phyloP scores from a whole-genome alignment of 2,888 invertebrate species.

The Amphipyra berbera region DNA sequence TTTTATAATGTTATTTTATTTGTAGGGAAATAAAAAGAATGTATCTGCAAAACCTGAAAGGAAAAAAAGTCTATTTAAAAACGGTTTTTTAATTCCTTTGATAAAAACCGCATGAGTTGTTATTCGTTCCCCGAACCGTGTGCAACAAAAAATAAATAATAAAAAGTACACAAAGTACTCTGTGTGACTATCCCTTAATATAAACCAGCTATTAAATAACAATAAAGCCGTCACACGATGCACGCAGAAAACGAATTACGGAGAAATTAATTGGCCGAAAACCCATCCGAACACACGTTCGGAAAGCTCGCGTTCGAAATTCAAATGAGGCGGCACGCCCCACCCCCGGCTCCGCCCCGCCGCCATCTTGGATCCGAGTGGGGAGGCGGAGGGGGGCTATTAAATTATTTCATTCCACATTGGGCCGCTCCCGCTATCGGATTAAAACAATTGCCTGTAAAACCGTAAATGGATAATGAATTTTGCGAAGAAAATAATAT shows the following conservation, averaged over 20 bases:
- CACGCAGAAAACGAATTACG: slow-evolving; percentile 83
- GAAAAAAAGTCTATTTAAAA: not conserved
- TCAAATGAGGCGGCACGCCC: slow-evolving; percentile 89
- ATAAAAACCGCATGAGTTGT: not conserved
- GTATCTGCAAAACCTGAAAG: too few species aligned
- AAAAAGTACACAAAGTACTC: slow-evolving; percentile 4
- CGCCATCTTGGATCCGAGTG: slow-evolving; percentile 87
- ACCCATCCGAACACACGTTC: slow-evolving; percentile 87
- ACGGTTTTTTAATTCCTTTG: not conserved
- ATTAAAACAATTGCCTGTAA: slow-evolving; percentile 89
- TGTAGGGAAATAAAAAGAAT: too few species aligned
- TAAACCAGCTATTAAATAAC: slow-evolving; percentile 78
- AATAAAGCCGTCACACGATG: slow-evolving; percentile 77
- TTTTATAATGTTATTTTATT: too few species aligned
- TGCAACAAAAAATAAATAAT: slow-evolving; percentile 30
- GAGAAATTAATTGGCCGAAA: slow-evolving; percentile 88
- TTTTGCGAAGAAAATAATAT: slow-evolving; percentile 87
- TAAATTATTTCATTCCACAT: slow-evolving; percentile 90
- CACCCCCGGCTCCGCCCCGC: slow-evolving; percentile 86
- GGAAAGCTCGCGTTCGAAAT: slow-evolving; percentile 87
- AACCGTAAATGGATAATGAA: slow-evolving; percentile 89
- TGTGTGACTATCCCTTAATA: slow-evolving; percentile 45
- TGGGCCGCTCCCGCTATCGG: slow-evolving; percentile 87
- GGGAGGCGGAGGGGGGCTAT: slow-evolving; percentile 80
- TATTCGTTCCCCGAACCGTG: slow-evolving; percentile 14